Evolutionary conservation across 2,113 vertebrate species (phyloP).

Genomic region (Sakesphorus luctuosus): DNA sequence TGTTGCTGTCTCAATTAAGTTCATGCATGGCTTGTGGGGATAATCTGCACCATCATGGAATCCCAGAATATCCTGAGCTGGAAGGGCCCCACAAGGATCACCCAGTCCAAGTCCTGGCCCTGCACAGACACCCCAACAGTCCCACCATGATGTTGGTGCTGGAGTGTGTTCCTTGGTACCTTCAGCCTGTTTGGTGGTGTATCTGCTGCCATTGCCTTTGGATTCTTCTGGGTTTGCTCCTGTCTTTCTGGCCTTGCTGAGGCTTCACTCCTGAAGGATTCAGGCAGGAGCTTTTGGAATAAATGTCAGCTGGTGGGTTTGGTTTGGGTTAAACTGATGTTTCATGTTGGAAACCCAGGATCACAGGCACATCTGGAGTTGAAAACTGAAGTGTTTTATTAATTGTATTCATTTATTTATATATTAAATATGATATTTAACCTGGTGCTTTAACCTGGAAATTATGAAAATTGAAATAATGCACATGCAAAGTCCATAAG

Average conservation of each 20-base stretch:
- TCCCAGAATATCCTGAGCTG: not conserved
- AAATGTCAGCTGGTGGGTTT: not conserved
- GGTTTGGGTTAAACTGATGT: not conserved
- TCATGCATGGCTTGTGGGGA: not conserved
- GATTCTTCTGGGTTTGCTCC: not conserved
- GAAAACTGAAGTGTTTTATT: not conserved
- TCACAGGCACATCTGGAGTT: not conserved
- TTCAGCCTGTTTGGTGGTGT: not conserved
- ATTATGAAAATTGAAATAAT: not conserved
- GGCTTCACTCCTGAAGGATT: not conserved
- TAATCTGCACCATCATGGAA: not conserved
- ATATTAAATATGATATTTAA: not conserved
- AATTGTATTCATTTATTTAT: not conserved
- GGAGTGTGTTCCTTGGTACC: not conserved
- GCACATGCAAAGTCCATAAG: not conserved
- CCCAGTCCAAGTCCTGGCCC: not conserved
- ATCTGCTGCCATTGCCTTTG: not conserved
- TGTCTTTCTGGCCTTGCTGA: not conserved
- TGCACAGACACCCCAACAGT: not conserved
- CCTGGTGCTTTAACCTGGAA: not conserved
- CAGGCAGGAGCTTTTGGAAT: not conserved
- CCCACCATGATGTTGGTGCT: not conserved
- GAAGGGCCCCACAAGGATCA: not conserved
- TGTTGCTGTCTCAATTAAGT: not conserved
- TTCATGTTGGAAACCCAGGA: not conserved